These are phyloP conservation scores for Pseudochromis fuscus DNA, from an alignment of 2,797 vertebrate genomes.

Conservation along the genomic window DNA sequence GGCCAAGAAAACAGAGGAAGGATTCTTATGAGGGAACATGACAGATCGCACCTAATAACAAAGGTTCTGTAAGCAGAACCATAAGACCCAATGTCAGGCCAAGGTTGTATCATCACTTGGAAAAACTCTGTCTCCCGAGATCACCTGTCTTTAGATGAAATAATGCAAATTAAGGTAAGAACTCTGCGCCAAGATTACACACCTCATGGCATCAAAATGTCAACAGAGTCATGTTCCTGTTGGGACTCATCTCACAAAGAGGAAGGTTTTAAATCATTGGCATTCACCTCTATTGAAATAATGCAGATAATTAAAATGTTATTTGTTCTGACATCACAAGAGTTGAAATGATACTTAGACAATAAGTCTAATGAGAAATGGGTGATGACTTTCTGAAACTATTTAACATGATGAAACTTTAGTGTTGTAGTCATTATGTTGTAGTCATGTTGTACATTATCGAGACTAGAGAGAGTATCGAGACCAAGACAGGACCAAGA, in stretches of 20 bases:
- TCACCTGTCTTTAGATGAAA: conserved; percentile 33
- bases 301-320: neutral
- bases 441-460: no score
- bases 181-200: conserved; percentile 12
- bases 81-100: neutral
- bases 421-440: no score
- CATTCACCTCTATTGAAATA: conserved; percentile 22
- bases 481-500: no score
- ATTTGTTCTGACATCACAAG: no score
- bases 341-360: no score
- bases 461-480: no score
- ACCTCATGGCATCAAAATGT: conserved; percentile 9
- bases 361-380: neutral
- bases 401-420: neutral
- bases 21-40: conserved; percentile 13
- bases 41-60: conserved; percentile 6
- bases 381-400: neutral
- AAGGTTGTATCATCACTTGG: conserved; percentile 38
- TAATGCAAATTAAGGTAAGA: conserved; percentile 30
- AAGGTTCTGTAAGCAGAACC: conserved; percentile 5
- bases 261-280: conserved; percentile 2
- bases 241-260: conserved; percentile 10
- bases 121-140: conserved; percentile 21
- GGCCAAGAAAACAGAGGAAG: conserved; percentile 16
- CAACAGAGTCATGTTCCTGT: conserved; percentile 27